A percentile compares a stretch with the other conserved stretches of the same genome.
Evolutionary conservation across 2,113 vertebrate species (phyloP).

Genomic region (Heteronetta atricapilla): DNA sequence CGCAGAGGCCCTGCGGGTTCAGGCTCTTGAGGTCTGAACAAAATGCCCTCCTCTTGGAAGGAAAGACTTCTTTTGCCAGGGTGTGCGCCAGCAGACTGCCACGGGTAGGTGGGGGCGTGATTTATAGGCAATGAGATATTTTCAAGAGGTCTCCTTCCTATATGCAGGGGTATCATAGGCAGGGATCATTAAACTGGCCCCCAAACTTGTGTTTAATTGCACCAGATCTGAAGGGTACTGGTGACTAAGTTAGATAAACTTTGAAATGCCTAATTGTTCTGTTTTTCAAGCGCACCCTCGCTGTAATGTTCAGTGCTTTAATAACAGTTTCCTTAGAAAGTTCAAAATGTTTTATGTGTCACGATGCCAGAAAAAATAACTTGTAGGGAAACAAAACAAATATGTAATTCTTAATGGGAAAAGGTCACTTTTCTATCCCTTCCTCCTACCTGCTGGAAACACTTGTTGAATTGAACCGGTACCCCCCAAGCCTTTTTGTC

Average conservation of each 20-base stretch:
- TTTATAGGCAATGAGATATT: neutral
- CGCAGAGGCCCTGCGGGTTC: neutral
- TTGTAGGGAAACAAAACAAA: slow-evolving; percentile 54
- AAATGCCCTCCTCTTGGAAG: neutral
- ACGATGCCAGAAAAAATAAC: slow-evolving; percentile 52
- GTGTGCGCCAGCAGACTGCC: neutral
- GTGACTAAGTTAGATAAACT: slow-evolving; percentile 47
- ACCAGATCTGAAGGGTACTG: neutral
- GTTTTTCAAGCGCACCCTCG: slow-evolving; percentile 9
- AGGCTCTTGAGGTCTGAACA: neutral
- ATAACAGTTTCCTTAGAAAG: slow-evolving; percentile 57
- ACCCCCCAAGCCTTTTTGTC: neutral
- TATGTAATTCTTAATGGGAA: slow-evolving; percentile 30
- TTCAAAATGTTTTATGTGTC: slow-evolving; percentile 57
- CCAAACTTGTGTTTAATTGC: neutral
- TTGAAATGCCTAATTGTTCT: slow-evolving; percentile 54
- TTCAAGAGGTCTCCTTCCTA: neutral
- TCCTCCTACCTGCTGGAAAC: slow-evolving; percentile 46
- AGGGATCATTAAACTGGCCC: neutral
- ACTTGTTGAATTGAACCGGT: neutral
- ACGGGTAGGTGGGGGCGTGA: neutral
- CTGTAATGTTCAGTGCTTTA: slow-evolving; percentile 27
- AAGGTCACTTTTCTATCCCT: slow-evolving; percentile 56
- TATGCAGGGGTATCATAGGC: rapidly evolving
- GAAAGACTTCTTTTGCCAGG: neutral